These are phyloP conservation scores for Scomberomorus guttatus DNA, from an alignment of 2,797 vertebrate genomes.

Conservation along the genomic window DNA sequence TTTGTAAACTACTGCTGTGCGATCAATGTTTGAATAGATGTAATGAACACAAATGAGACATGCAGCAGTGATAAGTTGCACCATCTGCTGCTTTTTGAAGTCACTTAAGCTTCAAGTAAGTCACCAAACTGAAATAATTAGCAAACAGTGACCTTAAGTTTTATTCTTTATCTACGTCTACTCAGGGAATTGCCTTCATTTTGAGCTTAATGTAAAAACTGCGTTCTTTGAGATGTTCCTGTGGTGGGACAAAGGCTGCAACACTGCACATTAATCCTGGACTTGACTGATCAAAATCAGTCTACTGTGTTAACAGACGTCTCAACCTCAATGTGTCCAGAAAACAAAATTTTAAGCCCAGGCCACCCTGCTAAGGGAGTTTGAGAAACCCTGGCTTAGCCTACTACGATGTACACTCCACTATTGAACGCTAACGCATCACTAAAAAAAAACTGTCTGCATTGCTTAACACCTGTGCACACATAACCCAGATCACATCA, in stretches of 20 bases:
- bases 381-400: too few relatives aligned
- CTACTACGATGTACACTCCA: too few relatives aligned
- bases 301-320: background rate
- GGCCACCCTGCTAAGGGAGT: too few relatives aligned
- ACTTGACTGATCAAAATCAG: background rate
- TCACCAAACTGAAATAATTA: background rate
- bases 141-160: background rate
- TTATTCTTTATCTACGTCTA: too few relatives aligned
- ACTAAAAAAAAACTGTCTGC: too few relatives aligned
- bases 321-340: background rate
- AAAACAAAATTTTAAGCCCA: too few relatives aligned
- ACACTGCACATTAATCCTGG: background rate
- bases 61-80: background rate
- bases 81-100: background rate
- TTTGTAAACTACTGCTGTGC: background rate
- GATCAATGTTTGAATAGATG: background rate
- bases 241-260: background rate
- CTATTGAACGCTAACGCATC: too few relatives aligned
- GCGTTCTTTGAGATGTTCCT: background rate
- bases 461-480: too few relatives aligned
- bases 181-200: background rate
- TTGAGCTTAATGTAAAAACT: background rate
- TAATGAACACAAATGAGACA: background rate
- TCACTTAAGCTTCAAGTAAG: background rate
- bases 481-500: too few relatives aligned